These are phyloP conservation scores for Gisinianus flammeolus DNA, from an alignment of 2,888 invertebrate genomes.

Conservation along the genomic window DNA sequence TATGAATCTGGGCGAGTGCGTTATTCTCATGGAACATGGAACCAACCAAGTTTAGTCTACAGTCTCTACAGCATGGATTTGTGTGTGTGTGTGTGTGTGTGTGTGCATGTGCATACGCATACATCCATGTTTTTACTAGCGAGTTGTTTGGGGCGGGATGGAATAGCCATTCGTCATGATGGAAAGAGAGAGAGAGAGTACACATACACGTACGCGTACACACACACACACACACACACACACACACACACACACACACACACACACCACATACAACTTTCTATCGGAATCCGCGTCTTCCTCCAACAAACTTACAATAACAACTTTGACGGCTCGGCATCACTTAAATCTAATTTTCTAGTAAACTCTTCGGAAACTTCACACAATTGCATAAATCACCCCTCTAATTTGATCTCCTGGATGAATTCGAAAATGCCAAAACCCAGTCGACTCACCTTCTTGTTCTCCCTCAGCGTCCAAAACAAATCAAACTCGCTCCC, in stretches of 20 bases:
- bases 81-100: not conserved
- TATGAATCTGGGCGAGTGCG: not conserved
- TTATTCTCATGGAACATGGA: too few species aligned
- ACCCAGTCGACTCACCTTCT: slow-evolving; percentile 27
- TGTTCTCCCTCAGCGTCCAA: slow-evolving; percentile 29
- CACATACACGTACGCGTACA: not conserved
- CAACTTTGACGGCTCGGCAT: slow-evolving; percentile 50
- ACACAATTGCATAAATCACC: slow-evolving; percentile 58
- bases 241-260: not conserved
- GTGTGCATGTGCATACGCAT: not conserved
- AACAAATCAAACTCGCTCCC: slow-evolving; percentile 36
- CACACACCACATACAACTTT: too few species aligned
- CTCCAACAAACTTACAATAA: slow-evolving; percentile 45
- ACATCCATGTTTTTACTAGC: not conserved
- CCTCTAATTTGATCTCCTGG: slow-evolving; percentile 54
- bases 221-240: not conserved
- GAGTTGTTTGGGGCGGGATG: slow-evolving; percentile 26
- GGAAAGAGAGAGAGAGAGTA: slow-evolving; percentile 8
- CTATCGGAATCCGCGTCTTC: too few species aligned
- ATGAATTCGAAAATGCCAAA: slow-evolving; percentile 39
- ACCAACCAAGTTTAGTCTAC: too few species aligned
- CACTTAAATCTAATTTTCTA: slow-evolving; percentile 57
- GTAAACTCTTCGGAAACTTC: slow-evolving; percentile 54
- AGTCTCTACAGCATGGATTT: not conserved
- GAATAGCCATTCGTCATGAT: slow-evolving; percentile 33